Base-by-base conservation (phyloP, 2,113 vertebrate genomes). In the Chaenocephalus aceratus region DNA sequence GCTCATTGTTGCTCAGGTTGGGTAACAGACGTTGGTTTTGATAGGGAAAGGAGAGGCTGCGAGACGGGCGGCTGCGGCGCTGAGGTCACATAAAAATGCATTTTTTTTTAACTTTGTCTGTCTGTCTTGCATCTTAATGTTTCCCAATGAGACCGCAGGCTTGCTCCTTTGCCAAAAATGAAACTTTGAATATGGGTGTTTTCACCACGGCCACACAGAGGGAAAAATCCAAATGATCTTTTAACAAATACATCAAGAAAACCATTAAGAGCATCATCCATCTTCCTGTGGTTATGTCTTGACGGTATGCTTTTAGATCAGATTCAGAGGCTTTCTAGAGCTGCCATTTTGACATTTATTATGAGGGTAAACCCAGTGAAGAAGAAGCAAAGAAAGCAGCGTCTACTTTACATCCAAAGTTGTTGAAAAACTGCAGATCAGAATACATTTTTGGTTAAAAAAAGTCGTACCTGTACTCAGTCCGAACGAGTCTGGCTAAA, bases 21-120 rank as follows among this genome's bases (percentile, higher is more conserved):
- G 49, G 81, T 79, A 87, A 84, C 83, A 92, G 87, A 71, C 76
- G 2, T 65, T 45, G 80, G 88, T 90, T 86, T 86, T 77, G 75
- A 89, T 62, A 87, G 87, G 74, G 93, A 91, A 87, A 91, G 90
- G 84, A 90, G 88, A 88, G 83, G 81, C 92, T 77, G 10, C 16
- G 53, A 86, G 79, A 66, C 85, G 88, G 90, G 53, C 51, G 23
- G 5, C 57, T 44, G 53, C 26, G 34, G 44, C 14, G 9, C 57
- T 74, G 30, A 75, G 66, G 80, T 83, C 56, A 58, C 34, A 77
- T 30, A 78, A 79, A 83, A 82, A 89, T 66, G 14, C 2, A 13
- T 59, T 48, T 77, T 48, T 30, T 74, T 75, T 77, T 44, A 77
- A 76, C 57, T 69, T 49, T 0, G 77, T 84, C 82, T 91, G 77